Evolutionary conservation across 2,888 invertebrate genomes (phyloP), one percentile per base, ranked within the genome.

Genomic region (Epirrita christyi): DNA sequence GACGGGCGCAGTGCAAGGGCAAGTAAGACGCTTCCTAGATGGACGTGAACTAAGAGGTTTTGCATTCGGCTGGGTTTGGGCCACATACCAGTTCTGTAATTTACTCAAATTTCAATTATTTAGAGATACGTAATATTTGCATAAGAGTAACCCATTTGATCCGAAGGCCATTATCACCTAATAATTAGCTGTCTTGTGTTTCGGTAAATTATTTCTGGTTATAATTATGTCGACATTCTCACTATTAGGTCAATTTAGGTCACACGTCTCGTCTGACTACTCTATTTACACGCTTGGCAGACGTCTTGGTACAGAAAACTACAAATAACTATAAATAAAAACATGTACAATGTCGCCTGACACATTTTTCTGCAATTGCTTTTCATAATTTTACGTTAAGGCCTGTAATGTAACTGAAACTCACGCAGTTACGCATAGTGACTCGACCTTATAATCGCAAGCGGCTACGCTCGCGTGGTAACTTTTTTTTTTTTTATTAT

Each of bases 221-320:
- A n/a, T 7, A 0, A 32, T 7, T 32, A 32, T n/a, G n/a, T 32
- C 9, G 32, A 7, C 8, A 7, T 32, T 32, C 8, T 29, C 28
- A 29, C 0, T 29, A 29, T 29, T 29, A 7, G 28, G 6, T 7
- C 1, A n/a, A n/a, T n/a, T n/a, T 29, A 29, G 9, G 8, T 9
- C 2, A 32, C 32, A 5, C 8, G 28, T 9, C 57, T 11, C 8
- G 40, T 36, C 11, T 11, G 34, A 32, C 57, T 64, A 67, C 66
- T 70, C 69, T 61, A 70, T 68, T 75, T 76, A 71, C 74, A 73
- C 71, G 72, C 72, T 82, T 81, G 81, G 80, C 81, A 81, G 69
- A 69, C 69, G 67, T 55, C 54, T 64, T 73, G 71, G 70, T 73
- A 68, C 73, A 68, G 66, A 70, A 63, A 68, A 55, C 44, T 63